phyloP scores from a whole-genome alignment of 2,888 invertebrate genomes.

The Philopedon plagiatum region DNA sequence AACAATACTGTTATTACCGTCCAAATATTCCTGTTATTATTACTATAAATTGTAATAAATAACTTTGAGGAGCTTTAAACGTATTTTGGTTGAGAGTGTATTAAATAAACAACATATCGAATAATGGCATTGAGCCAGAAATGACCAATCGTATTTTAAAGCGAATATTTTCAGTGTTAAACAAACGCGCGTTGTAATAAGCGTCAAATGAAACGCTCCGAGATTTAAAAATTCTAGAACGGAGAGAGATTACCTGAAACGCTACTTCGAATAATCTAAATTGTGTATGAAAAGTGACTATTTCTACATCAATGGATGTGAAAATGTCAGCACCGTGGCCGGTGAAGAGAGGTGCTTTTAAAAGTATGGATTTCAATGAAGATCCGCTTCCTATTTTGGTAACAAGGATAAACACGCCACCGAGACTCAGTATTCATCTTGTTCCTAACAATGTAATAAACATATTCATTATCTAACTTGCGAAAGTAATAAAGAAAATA shows the following conservation, averaged over 20 bases:
- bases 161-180: constrained; percentile 42
- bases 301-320: constrained; percentile 17
- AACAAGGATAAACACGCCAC: constrained; percentile 52
- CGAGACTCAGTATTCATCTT: constrained; percentile 53
- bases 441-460: constrained; percentile 37
- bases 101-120: constrained; percentile 32
- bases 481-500: not conserved
- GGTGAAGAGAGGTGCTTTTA: constrained; percentile 75
- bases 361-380: constrained; percentile 67
- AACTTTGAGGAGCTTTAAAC: not conserved
- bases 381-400: constrained; percentile 51
- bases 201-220: constrained; percentile 15
- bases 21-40: too few species aligned
- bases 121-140: constrained; percentile 53
- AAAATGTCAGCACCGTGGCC: constrained; percentile 81
- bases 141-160: constrained; percentile 52
- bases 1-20: too few species aligned
- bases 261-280: too few species aligned
- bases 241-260: not conserved
- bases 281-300: not conserved
- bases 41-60: too few species aligned
- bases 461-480: not conserved
- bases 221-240: constrained; percentile 18
- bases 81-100: constrained; percentile 19
- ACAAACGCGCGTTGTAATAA: constrained; percentile 29